Base-by-base conservation (phyloP, 2,797 vertebrate species). In the Mormyrus proboscirostris region DNA sequence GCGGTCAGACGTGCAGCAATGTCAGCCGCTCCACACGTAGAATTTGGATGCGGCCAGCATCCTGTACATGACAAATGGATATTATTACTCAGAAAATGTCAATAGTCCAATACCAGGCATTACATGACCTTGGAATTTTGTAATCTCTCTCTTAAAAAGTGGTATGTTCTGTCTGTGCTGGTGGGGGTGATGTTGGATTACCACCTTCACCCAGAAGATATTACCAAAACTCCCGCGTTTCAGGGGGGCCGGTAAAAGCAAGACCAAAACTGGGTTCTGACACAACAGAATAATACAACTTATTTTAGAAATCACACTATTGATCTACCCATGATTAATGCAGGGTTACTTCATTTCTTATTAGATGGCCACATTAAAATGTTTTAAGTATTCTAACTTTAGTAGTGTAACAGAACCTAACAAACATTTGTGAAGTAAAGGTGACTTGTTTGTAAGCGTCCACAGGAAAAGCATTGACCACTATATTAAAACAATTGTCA, bases 41-140 rank as follows among this genome's bases (percentile, higher is more conserved):
- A 44, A 89, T 89, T 50, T 86, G 92, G 91, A 90, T 84, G 82
- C 86, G 89, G 90, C 92, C 90, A 92, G 92, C 90, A 62, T 89
- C 88, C 91, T 83, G 91, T 88, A 79, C 89, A 89, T 51, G 88
- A 88, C 91, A 93, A 93, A 92, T 83, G 85, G 91, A 93, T 92
- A 89, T 90, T 89, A 82, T 90, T 89, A 94, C 91, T 91, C 91
- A 93, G 91, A 92, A 93, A 90, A 91, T 93, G 29, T 93, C 93
- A 38, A 79, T 79, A 79, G 73, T 79, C 73, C 73, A 79, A 79
- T 79, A 44, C 38, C 19, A 41, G 73, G 73, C 19, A 44, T 79
- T 44, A 44, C 73, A 79, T 79, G 73, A 44, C 73, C 73, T 79
- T 79, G 73, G 73, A 44, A 79, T 79, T 79, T 79, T 79, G 41